Percentiles rank a stretch among this genome's conserved stretches.
These are phyloP conservation scores for Stenopsyche tienmushanensis DNA, from an alignment of 1,140 invertebrate species.

Conservation along the genomic window DNA sequence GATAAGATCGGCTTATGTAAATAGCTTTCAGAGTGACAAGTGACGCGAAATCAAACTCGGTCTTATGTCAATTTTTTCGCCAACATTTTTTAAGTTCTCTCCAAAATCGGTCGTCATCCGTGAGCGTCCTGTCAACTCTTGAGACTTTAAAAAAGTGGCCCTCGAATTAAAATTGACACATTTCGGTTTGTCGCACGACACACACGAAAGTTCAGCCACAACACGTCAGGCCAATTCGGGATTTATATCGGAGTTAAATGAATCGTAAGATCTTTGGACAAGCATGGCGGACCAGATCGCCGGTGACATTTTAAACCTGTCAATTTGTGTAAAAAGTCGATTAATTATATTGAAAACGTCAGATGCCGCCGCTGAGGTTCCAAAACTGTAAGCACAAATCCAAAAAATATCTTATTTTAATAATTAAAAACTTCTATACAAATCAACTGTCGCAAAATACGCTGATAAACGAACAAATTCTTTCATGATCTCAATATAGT, in stretches of 20 bases:
- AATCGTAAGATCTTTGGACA: slow-evolving; percentile 2
- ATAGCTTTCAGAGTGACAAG: too few species aligned
- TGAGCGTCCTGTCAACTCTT: neutral
- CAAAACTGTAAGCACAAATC: too few species aligned
- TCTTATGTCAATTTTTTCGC: neutral
- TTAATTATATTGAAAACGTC: slow-evolving; percentile 5
- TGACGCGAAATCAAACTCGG: too few species aligned
- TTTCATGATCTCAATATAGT: too few species aligned
- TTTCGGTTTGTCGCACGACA: neutral
- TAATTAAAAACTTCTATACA: too few species aligned
- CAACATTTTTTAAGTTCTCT: neutral
- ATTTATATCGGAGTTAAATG: slow-evolving; percentile 1
- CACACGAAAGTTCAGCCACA: neutral
- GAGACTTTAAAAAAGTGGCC: neutral
- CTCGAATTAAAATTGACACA: slow-evolving; percentile 5
- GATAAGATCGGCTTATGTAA: too few species aligned
- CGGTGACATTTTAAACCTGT: slow-evolving; percentile 1
- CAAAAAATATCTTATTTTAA: too few species aligned
- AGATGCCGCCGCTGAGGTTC: neutral
- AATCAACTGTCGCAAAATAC: too few species aligned
- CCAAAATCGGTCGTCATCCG: neutral
- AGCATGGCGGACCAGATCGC: neutral
- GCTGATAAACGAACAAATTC: too few species aligned
- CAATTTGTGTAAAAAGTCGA: slow-evolving; percentile 8
- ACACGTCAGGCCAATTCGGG: neutral